Evolutionary conservation across 2,113 vertebrate species (phyloP), one percentile per base, ranked within the genome.

Genomic region (Myotis davidii): DNA sequence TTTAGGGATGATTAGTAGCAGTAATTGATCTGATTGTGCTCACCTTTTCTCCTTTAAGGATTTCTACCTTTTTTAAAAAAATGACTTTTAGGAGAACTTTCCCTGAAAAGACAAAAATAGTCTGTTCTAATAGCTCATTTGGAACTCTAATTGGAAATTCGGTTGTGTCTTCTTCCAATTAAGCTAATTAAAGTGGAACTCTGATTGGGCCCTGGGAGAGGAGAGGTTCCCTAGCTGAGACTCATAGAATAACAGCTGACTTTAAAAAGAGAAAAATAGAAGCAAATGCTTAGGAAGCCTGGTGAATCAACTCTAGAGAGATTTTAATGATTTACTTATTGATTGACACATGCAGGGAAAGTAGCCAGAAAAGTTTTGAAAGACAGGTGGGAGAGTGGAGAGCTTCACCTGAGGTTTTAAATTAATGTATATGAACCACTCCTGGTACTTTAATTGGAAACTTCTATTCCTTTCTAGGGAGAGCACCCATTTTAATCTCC

Each of bases 171-270:
- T 96, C 95, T 98, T 98, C 97, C 97, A 98, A 98, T 98, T 98
- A 98, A 97, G 97, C 97, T 98, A 98, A 98, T 98, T 98, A 97
- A 98, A 52, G n/a, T 98, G 97, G 92, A 98, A 92, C 93, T 90
- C 88, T 94, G 97, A 96, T 96, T 98, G 97, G 95, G 96, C 87
- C 96, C 96, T 94, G 91, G 93, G 97, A 98, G 96, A 97, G 82
- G 89, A 69, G 87, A 89, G 17, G 79, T 94, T 98, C 94, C 96
- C 96, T 84, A 95, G 95, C 94, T 61, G 97, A 97, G 95, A 13
- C 96, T 79, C 70, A 91, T 50, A 96, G 97, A 73, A 90, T 48
- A 97, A 18, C 37, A 90, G 94, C 94, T 98, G 97, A 97, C 88
- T 97, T 93, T 97, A 85, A 97, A 88, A 94, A 96, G 45, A 72